phyloP scores from a whole-genome alignment of 2,113 vertebrate genomes.

The Daphoenositta chrysoptera region DNA sequence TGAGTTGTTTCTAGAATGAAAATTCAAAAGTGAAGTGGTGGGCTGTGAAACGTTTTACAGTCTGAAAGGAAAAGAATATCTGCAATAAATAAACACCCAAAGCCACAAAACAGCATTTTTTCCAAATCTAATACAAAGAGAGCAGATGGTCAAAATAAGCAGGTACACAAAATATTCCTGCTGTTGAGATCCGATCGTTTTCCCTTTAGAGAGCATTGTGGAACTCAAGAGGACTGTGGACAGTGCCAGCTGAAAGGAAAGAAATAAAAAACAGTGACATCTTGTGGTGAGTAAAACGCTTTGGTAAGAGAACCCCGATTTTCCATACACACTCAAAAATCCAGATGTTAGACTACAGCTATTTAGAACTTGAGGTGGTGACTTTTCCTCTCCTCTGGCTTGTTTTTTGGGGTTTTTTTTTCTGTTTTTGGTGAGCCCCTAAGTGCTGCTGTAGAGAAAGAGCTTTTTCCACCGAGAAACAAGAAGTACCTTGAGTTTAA shows the following conservation, averaged over 20 bases:
- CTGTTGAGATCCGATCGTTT: not conserved
- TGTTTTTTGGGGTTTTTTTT: not conserved
- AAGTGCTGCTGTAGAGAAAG: not conserved
- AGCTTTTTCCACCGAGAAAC: not conserved
- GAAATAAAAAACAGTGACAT: conserved; percentile 55
- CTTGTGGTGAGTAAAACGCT: conserved; percentile 25
- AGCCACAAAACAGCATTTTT: rapidly evolving
- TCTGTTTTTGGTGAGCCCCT: rapidly evolving
- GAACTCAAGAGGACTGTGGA: not conserved
- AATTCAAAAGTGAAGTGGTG: not conserved
- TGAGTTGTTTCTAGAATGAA: not conserved
- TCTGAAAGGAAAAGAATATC: not conserved
- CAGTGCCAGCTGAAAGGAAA: not conserved
- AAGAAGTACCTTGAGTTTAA: not conserved
- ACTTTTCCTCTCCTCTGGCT: not conserved
- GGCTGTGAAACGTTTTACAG: not conserved
- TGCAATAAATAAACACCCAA: not conserved
- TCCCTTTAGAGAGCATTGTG: not conserved
- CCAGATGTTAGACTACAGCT: not conserved
- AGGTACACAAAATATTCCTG: not conserved
- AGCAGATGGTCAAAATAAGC: not conserved
- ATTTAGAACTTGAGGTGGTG: not conserved
- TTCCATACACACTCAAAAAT: not conserved
- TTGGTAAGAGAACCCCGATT: not conserved
- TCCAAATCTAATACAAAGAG: not conserved